Conservation (phyloP, 2,888 invertebrate species). For the Alcis repandata region DNA sequence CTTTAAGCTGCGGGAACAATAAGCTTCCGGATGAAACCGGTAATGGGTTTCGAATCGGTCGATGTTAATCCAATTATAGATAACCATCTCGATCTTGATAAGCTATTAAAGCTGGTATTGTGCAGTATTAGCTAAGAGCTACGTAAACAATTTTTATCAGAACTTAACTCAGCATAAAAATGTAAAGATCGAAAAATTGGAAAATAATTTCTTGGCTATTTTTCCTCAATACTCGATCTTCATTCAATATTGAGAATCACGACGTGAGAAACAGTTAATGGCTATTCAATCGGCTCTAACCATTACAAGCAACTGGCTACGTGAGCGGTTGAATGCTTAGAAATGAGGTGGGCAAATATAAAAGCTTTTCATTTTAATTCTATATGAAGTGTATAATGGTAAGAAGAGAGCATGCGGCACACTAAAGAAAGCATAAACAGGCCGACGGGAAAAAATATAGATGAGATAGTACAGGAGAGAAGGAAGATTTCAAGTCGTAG, state of each 20-base stretch:
- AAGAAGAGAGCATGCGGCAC: no score
- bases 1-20: slow-evolving; percentile 2
- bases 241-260: slow-evolving; percentile 23
- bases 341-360: slow-evolving; percentile 38
- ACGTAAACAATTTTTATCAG: background rate
- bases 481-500: no score
- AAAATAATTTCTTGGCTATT: slow-evolving; percentile 9
- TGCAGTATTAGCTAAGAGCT: background rate
- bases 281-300: slow-evolving; percentile 35
- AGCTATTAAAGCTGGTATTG: slow-evolving; percentile 4
- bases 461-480: no score
- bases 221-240: slow-evolving; percentile 11
- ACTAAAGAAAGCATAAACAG: no score
- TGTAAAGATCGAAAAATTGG: slow-evolving; percentile 5
- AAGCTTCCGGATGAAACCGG: slow-evolving; percentile 6
- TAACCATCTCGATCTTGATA: slow-evolving; percentile 16
- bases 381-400: background rate
- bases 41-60: slow-evolving; percentile 6
- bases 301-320: slow-evolving; percentile 42
- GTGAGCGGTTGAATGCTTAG: slow-evolving; percentile 47
- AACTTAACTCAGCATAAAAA: background rate
- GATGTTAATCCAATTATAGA: slow-evolving; percentile 13
- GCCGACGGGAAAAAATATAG: no score
- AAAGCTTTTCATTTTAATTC: slow-evolving; percentile 10
- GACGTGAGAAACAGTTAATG: slow-evolving; percentile 41